Base-by-base conservation (phyloP, 2,797 vertebrate species). In the Phataginus tricuspis region DNA sequence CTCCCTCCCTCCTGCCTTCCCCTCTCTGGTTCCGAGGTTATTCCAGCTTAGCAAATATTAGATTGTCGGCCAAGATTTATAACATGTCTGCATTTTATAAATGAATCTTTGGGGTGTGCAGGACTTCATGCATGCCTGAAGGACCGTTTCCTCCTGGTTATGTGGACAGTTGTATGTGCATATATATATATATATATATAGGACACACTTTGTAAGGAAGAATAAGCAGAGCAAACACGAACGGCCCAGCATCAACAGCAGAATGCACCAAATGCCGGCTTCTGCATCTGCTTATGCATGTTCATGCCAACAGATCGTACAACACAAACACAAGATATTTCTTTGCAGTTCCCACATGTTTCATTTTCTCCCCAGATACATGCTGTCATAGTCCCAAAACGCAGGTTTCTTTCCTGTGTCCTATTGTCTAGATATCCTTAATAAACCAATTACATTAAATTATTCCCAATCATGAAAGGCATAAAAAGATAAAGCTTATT, bases 21-120 rank as follows among this genome's bases (percentile, higher is more conserved):
- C 8, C 3, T 21, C 45, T 49, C 75, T 21, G 25, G 49, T 49
- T 16, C 86, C 79, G 77, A 90, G 51, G 51, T 93, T 93, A 64
- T 87, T 83, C 71, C n/a, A 12, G 61, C 79, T 94, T 31, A 49
- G 82, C 82, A 92, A 96, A 83, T 85, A 96, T 63, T 94, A 66
- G 90, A 83, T 63, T 96, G 72, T 94, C 94, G 84, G 57, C 64
- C 12, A 51, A 92, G 85, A 89, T 85, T 92, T 94, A 87, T 55
- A 82, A 64, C 77, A 57, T 31, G 72, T 55, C n/a, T 31, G 10
- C 72, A 21, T 88, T 96, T 93, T 90, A 90, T 74, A 95, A 85
- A 91, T 84, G 85, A 95, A 86, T 66, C 90, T 82, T 45, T 39
- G 57, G 37, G 13, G 7, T 74, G 19, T 78, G 49, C 66, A 78